phyloP scores from a whole-genome alignment of 2,113 vertebrate genomes.

The Motacilla alba region DNA sequence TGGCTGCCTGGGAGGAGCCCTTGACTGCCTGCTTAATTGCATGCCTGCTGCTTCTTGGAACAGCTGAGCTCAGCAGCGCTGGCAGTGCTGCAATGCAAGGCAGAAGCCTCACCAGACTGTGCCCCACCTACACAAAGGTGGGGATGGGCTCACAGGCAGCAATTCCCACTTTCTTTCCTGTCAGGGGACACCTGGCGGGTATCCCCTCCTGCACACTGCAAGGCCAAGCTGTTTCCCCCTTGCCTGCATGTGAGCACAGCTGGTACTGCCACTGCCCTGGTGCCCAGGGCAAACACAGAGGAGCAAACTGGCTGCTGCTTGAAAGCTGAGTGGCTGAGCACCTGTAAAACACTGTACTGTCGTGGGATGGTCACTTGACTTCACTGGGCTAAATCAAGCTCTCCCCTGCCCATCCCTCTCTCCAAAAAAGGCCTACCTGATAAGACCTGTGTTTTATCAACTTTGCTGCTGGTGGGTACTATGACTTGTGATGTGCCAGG shows the following conservation, averaged over 20 bases:
- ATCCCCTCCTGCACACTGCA: rapidly evolving
- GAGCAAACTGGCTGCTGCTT: neutral
- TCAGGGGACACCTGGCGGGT: neutral
- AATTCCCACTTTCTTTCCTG: neutral
- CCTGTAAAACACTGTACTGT: neutral
- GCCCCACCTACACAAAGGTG: neutral
- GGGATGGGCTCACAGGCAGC: neutral
- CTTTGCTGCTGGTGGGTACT: neutral
- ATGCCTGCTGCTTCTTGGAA: neutral
- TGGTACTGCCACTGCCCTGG: rapidly evolving
- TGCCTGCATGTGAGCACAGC: rapidly evolving
- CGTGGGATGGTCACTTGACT: neutral
- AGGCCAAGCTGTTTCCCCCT: neutral
- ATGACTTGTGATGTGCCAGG: rapidly evolving
- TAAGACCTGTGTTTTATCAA: neutral
- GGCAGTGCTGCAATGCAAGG: neutral
- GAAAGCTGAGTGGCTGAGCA: neutral
- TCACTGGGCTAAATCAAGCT: neutral
- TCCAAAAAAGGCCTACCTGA: neutral
- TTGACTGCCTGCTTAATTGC: neutral
- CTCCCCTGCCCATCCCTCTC: neutral
- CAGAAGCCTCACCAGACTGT: neutral
- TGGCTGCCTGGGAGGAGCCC: neutral
- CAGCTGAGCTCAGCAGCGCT: neutral
- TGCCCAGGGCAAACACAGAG: neutral